These are phyloP conservation scores for Lanius collurio DNA, from an alignment of 2,113 vertebrate genomes.

Conservation along the genomic window DNA sequence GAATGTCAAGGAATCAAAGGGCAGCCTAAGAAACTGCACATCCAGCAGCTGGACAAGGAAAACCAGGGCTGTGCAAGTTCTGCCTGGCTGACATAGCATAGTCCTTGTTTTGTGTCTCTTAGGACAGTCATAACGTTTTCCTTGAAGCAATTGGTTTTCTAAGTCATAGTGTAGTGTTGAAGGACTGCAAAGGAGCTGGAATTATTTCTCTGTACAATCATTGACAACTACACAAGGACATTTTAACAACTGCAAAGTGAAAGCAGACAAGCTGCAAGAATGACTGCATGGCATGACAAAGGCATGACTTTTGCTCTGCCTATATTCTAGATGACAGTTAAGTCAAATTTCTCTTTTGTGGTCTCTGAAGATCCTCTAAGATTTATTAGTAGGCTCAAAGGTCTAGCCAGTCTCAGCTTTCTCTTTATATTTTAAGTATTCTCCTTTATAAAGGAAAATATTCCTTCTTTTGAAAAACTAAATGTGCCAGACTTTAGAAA, in stretches of 20 bases:
- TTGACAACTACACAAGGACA: neutral
- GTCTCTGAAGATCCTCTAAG: neutral
- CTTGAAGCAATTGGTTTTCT: neutral
- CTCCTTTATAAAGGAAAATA: neutral
- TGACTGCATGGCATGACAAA: neutral
- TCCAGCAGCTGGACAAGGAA: neutral
- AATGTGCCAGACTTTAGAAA: neutral
- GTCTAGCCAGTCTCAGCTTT: neutral
- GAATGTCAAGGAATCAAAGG: neutral
- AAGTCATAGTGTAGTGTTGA: neutral
- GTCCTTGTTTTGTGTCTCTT: neutral
- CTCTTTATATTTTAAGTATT: neutral
- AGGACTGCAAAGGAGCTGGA: neutral
- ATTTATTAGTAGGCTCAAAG: neutral
- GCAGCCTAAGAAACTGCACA: neutral
- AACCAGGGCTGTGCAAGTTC: neutral
- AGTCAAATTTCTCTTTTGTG: neutral
- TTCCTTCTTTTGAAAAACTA: neutral
- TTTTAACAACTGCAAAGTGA: neutral
- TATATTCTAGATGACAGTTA: neutral
- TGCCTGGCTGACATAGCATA: neutral
- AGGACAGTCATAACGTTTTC: neutral
- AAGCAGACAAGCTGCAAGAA: neutral
- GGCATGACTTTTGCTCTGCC: neutral
- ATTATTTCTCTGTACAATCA: neutral